phyloP scores from a whole-genome alignment of 2,113 vertebrate genomes.

The Chlorodrepanis virens region DNA sequence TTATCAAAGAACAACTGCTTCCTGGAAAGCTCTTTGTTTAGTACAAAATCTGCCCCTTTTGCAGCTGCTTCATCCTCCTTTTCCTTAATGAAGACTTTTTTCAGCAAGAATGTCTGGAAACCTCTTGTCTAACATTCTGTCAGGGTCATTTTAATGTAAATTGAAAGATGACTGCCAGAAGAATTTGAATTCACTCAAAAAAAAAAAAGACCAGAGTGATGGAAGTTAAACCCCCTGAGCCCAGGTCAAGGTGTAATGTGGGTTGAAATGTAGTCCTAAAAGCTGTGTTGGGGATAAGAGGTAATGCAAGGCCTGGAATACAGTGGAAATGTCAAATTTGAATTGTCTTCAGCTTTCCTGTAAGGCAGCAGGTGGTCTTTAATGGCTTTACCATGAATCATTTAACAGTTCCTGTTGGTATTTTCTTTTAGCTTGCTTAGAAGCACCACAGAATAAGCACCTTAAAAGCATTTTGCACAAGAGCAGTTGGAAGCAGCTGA shows the following conservation, averaged over 20 bases:
- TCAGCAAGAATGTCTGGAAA: background rate
- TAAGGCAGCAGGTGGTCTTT: conserved; percentile 17
- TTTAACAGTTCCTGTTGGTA: conserved; percentile 25
- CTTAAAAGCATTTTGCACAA: conserved; percentile 65
- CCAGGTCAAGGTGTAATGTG: background rate
- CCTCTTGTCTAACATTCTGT: background rate
- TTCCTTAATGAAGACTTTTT: conserved; percentile 8
- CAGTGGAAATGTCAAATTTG: background rate
- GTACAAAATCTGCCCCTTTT: background rate
- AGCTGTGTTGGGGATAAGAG: background rate
- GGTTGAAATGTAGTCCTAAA: background rate
- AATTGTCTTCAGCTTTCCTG: conserved; percentile 17
- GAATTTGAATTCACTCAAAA: background rate
- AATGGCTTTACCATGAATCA: conserved; percentile 43
- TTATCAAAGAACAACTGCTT: conserved; percentile 39
- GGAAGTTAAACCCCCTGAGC: background rate
- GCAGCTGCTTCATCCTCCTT: background rate
- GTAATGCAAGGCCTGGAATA: background rate
- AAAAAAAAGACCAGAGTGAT: background rate
- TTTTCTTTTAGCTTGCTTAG: conserved; percentile 43
- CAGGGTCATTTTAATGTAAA: background rate
- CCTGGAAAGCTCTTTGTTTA: conserved; percentile 7
- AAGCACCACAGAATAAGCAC: conserved; percentile 38
- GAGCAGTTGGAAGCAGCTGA: conserved; percentile 12
- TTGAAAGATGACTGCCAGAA: background rate